These are phyloP conservation scores for Bradypus variegatus DNA, from an alignment of 2,797 vertebrate species.

Conservation along the genomic window DNA sequence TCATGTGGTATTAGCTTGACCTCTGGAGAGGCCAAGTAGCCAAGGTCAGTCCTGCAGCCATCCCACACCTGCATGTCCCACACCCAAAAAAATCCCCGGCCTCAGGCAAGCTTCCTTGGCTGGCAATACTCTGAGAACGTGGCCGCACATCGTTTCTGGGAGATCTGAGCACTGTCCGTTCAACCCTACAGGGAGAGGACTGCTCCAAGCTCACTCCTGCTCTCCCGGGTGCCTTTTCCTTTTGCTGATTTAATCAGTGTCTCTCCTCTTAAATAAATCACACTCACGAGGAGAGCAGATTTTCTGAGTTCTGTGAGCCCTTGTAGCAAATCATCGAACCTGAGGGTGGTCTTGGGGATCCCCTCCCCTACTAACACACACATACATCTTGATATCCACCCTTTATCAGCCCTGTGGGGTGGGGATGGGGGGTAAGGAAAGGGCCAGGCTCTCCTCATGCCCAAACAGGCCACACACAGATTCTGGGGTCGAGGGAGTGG, in stretches of 20 bases:
- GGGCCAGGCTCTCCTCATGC: not conserved
- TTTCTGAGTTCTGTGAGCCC: not conserved
- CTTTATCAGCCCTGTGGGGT: not conserved
- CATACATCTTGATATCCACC: rapidly evolving
- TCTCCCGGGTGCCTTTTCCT: no score
- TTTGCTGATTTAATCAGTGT: not conserved
- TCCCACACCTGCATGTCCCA: no score
- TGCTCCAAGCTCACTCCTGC: not conserved
- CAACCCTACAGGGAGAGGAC: not conserved
- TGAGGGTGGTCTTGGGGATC: not conserved
- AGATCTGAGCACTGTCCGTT: not conserved
- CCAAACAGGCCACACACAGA: not conserved
- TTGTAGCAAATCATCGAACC: not conserved
- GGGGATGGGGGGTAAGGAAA: not conserved
- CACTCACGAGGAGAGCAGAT: no score
- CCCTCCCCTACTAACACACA: not conserved
- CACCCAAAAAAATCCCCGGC: not conserved
- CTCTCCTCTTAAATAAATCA: rapidly evolving
- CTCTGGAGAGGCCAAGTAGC: not conserved
- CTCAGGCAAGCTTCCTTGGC: not conserved
- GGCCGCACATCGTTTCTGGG: no score
- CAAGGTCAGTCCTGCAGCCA: no score
- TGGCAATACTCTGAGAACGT: no score
- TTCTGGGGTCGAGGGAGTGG: not conserved
- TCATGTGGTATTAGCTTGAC: not conserved